These are phyloP conservation scores for Pristionchus fissidentatus DNA, from an alignment of 2,888 invertebrate genomes.

Conservation along the genomic window DNA sequence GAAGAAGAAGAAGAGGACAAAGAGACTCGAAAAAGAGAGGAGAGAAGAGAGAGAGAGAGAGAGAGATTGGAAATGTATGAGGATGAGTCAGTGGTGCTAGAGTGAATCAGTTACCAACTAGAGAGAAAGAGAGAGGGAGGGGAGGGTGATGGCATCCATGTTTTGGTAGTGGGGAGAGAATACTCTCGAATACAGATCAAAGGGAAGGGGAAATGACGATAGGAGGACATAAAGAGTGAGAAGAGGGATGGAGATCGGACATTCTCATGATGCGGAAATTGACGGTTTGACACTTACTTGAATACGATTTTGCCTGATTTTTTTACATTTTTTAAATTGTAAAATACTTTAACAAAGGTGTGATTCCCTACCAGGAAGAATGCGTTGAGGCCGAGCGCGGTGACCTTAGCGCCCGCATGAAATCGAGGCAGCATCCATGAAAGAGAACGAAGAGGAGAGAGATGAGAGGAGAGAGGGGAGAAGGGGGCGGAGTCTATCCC, in stretches of 20 bases:
- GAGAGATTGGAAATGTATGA: neutral
- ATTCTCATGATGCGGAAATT: neutral
- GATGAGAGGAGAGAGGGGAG: conserved; percentile 7
- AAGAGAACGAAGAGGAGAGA: conserved; percentile 37
- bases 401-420: conserved; percentile 13
- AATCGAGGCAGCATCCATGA: conserved; percentile 44
- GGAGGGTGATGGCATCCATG: too few relatives aligned
- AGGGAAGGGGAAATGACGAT: neutral
- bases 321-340: neutral
- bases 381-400: conserved; percentile 41
- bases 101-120: neutral
- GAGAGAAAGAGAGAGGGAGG: neutral
- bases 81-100: neutral
- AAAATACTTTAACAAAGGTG: neutral
- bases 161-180: neutral
- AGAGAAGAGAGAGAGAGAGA: neutral
- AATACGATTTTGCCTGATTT: neutral
- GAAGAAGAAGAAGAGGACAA: neutral
- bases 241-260: neutral
- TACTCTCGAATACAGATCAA: neutral
- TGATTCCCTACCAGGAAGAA: conserved; percentile 47
- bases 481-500: conserved; percentile 3
- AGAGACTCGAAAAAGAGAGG: neutral
- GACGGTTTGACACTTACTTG: neutral
- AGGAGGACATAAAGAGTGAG: neutral